Conservation (phyloP, 1,140 invertebrate genomes). For the Meteorus sp. region DNA sequence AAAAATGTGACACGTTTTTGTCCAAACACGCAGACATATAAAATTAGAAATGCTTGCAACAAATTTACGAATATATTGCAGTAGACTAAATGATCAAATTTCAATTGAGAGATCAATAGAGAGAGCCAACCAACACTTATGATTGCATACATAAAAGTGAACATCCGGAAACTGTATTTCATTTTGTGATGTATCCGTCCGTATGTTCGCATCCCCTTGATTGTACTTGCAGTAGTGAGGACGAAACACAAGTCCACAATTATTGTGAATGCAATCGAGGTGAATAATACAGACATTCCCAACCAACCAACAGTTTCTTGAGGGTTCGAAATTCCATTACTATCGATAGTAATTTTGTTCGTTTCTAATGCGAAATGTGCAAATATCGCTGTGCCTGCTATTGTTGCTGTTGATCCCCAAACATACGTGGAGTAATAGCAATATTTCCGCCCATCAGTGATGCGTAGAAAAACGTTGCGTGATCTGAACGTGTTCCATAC, state of each 20-base stretch:
- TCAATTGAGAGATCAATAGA: conserved; percentile 71
- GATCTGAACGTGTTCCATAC: conserved; percentile 86
- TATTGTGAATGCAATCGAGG: conserved; percentile 75
- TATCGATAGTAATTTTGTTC: conserved; percentile 55
- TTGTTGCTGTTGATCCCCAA: conserved; percentile 71
- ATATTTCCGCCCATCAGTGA: conserved; percentile 81
- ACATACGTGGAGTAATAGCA: conserved; percentile 82
- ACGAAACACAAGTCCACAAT: conserved; percentile 78
- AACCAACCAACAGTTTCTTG: conserved; percentile 68
- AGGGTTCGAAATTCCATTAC: conserved; percentile 32
- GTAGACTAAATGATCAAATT: conserved; percentile 71
- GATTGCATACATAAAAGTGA: conserved; percentile 70
- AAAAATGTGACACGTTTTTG: conserved; percentile 77
- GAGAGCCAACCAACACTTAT: conserved; percentile 77
- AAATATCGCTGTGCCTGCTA: conserved; percentile 73
- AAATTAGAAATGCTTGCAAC: conserved; percentile 70
- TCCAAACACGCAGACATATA: conserved; percentile 75
- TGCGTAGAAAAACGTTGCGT: conserved; percentile 77
- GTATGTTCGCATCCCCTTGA: conserved; percentile 77
- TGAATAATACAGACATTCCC: conserved; percentile 78
- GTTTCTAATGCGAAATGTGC: conserved; percentile 80
- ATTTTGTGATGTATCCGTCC: conserved; percentile 83
- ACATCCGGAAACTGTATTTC: conserved; percentile 81
- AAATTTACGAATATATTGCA: conserved; percentile 73
- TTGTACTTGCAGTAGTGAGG: conserved; percentile 74